Evolutionary conservation across 2,113 vertebrate species (phyloP).

Genomic region (Bostrychus sinensis): DNA sequence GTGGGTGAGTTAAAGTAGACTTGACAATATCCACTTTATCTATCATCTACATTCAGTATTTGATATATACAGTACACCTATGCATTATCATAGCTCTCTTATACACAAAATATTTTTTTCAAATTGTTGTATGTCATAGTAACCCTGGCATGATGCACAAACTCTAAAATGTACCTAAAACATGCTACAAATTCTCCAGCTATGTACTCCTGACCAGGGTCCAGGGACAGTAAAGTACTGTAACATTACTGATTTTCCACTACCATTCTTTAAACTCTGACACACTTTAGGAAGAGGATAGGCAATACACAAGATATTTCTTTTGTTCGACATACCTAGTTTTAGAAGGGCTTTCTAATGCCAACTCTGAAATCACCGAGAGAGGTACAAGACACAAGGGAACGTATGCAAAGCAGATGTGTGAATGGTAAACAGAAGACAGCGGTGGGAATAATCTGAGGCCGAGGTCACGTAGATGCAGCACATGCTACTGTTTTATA

Average conservation of each 20-base stretch:
- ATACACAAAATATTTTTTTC: too few species aligned
- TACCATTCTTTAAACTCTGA: background rate
- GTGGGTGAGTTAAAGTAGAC: too few species aligned
- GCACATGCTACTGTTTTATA: background rate
- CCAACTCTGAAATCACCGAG: constrained; percentile 6
- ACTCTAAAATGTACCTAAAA: too few species aligned
- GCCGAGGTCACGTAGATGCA: constrained; percentile 22
- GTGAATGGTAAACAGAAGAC: constrained; percentile 42
- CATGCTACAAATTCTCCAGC: too few species aligned
- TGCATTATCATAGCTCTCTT: too few species aligned
- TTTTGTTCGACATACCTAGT: constrained; percentile 3
- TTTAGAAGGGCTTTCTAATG: background rate
- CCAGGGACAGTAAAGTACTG: too few species aligned
- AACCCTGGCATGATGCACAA: too few species aligned
- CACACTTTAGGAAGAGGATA: background rate
- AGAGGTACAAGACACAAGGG: constrained; percentile 8
- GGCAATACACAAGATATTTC: background rate
- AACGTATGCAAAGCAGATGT: constrained; percentile 48
- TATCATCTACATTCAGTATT: too few species aligned
- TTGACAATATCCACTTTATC: too few species aligned
- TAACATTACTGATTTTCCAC: background rate
- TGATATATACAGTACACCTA: too few species aligned
- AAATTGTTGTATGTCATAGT: too few species aligned
- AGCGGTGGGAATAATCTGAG: constrained; percentile 33
- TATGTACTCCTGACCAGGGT: too few species aligned